Conservation (phyloP, 2,113 vertebrate species). For the Poecilia latipinna region DNA sequence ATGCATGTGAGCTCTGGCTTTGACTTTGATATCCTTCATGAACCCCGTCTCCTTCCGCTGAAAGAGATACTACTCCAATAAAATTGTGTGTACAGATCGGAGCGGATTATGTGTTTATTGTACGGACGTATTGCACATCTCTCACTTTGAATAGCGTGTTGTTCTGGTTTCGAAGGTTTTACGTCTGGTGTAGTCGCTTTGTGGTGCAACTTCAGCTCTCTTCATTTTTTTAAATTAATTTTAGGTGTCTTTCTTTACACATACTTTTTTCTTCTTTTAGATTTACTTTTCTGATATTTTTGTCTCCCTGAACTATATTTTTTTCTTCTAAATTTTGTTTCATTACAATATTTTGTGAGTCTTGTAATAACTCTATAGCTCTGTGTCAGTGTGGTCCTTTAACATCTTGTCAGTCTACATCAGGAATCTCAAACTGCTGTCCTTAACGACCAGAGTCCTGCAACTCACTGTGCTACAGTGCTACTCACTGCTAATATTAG, state of each 20-base stretch:
- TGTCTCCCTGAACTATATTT: background rate
- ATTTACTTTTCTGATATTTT: background rate
- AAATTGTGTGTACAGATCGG: background rate
- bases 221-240: background rate
- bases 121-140: slow-evolving; percentile 1
- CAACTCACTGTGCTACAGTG: no score
- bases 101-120: background rate
- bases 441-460: background rate
- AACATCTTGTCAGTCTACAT: background rate
- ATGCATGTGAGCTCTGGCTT: slow-evolving; percentile 29
- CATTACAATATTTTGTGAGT: background rate
- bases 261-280: background rate
- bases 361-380: background rate
- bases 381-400: background rate
- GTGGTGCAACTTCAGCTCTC: background rate
- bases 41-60: no score
- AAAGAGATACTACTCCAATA: background rate
- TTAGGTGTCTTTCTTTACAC: background rate
- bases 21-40: no score
- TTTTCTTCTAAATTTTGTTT: background rate
- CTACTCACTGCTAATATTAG: no score
- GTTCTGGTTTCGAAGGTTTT: background rate
- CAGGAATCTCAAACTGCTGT: no score
- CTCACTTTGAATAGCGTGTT: background rate
- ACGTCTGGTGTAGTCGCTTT: background rate